These are phyloP conservation scores for Andrena marginata DNA, from an alignment of 2,888 invertebrate species.

Conservation along the genomic window DNA sequence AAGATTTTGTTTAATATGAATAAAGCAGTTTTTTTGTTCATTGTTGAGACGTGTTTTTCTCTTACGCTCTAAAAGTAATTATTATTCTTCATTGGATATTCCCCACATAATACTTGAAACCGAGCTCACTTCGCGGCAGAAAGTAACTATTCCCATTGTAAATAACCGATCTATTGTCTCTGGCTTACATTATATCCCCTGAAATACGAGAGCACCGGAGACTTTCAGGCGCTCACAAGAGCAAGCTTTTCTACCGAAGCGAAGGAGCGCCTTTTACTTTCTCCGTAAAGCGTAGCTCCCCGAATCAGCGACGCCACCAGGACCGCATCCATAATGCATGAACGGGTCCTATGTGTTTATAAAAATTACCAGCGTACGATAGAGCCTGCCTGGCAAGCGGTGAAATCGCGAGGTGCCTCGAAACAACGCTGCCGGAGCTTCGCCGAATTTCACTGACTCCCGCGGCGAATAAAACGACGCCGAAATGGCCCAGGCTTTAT, in stretches of 20 bases:
- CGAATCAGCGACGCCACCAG: constrained; percentile 23
- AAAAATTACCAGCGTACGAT: constrained; percentile 45
- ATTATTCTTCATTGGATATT: too few relatives aligned
- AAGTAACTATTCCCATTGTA: too few relatives aligned
- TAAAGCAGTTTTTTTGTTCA: too few relatives aligned
- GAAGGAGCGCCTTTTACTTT: constrained; percentile 36
- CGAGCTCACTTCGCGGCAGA: too few relatives aligned
- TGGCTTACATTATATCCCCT: neutral
- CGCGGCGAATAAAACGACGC: constrained; percentile 44
- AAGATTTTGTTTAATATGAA: too few relatives aligned
- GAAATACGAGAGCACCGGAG: neutral
- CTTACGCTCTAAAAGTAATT: too few relatives aligned
- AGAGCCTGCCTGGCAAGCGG: neutral
- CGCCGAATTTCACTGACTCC: constrained; percentile 39
- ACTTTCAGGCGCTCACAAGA: neutral
- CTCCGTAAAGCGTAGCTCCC: constrained; percentile 25
- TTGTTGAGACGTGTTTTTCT: too few relatives aligned
- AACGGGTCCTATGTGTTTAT: constrained; percentile 15
- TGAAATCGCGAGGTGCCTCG: constrained; percentile 34
- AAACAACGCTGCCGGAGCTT: constrained; percentile 23
- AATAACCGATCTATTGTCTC: constrained; percentile 15
- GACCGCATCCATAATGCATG: constrained; percentile 24
- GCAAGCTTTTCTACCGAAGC: neutral
- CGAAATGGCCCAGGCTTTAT: constrained; percentile 32
- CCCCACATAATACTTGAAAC: too few relatives aligned